Conservation (phyloP, 2,797 vertebrate genomes). For the Brotogeris chrysoptera region DNA sequence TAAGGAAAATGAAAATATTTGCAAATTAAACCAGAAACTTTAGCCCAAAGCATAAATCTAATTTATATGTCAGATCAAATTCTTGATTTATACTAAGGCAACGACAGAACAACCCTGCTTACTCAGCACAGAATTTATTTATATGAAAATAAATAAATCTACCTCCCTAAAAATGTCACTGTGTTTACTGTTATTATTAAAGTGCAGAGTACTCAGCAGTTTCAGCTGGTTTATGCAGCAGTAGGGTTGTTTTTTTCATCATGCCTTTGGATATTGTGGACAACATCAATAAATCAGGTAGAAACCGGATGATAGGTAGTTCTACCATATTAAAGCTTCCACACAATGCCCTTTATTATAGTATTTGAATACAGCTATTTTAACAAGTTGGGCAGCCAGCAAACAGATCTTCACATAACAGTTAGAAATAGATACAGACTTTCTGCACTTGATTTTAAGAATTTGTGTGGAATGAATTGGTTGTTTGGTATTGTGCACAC, state of each 20-base stretch:
- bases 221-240: not conserved
- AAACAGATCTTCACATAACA: not conserved
- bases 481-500: not conserved
- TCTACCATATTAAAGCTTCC: not conserved
- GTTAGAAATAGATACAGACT: not conserved
- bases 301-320: not conserved
- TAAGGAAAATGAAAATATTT: slow-evolving; percentile 5
- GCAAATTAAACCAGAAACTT: not conserved
- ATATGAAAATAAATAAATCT: slow-evolving; percentile 26
- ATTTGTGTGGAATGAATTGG: not conserved
- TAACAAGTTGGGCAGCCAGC: not conserved
- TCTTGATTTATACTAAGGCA: slow-evolving; percentile 2
- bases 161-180: slow-evolving; percentile 22
- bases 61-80: not conserved
- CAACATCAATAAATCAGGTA: not conserved
- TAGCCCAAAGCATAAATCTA: not conserved
- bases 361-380: not conserved
- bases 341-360: not conserved
- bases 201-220: slow-evolving; percentile 4
- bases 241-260: not conserved
- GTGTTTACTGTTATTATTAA: slow-evolving; percentile 28
- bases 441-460: not conserved
- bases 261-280: not conserved
- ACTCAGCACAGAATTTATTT: slow-evolving; percentile 11
- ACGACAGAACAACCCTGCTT: not conserved